phyloP scores from a whole-genome alignment of 2,888 invertebrate genomes.

The Candidula unifasciata region DNA sequence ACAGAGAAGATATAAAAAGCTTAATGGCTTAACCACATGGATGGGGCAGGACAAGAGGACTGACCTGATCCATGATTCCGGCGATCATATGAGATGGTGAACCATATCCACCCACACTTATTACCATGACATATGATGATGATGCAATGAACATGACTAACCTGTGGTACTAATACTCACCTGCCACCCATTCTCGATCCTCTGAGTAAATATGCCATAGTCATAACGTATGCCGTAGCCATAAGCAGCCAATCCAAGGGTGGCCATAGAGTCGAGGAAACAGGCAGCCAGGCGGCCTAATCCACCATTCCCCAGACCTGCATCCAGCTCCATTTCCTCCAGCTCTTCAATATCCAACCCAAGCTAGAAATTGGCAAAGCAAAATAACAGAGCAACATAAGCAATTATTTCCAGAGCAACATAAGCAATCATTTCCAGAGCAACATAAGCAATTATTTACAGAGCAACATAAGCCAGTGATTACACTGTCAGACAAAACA shows the following conservation, averaged over 20 bases:
- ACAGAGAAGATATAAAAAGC: too few species aligned
- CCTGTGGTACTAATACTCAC: constrained; percentile 70
- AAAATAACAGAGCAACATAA: neutral
- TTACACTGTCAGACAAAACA: too few species aligned
- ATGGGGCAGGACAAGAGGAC: too few species aligned
- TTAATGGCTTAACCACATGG: too few species aligned
- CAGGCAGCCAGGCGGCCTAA: constrained; percentile 98
- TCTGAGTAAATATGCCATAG: constrained; percentile 99
- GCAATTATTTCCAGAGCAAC: neutral
- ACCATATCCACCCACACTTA: too few species aligned
- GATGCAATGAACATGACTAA: too few species aligned
- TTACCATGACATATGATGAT: too few species aligned
- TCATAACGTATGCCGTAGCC: constrained; percentile 99
- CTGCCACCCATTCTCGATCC: constrained; percentile 96
- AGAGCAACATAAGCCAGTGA: too few species aligned
- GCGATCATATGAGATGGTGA: too few species aligned
- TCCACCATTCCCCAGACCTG: constrained; percentile 98
- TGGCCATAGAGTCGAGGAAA: constrained; percentile 99
- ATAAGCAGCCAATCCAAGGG: constrained; percentile 96
- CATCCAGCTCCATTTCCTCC: constrained; percentile 98
- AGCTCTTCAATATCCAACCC: constrained; percentile 98
- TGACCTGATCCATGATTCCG: too few species aligned
- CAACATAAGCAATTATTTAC: too few species aligned
- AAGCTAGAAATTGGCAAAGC: constrained; percentile 80
- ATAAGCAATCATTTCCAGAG: too few species aligned